phyloP scores from a whole-genome alignment of 2,797 vertebrate genomes.

The Nyctalus aviator region DNA sequence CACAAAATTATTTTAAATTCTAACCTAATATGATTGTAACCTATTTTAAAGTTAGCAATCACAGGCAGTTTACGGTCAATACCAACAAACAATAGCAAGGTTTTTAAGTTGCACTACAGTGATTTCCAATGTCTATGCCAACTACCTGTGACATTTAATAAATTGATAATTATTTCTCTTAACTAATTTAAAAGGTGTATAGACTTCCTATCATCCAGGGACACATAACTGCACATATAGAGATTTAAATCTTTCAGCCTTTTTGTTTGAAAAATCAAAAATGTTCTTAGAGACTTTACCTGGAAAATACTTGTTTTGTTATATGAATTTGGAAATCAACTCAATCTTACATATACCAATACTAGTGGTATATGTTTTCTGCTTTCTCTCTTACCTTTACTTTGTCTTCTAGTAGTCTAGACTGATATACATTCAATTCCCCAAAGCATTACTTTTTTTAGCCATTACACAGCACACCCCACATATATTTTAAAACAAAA shows the following conservation, averaged over 20 bases:
- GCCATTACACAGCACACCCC: constrained; percentile 56
- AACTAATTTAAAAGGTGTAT: background rate
- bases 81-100: background rate
- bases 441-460: constrained; percentile 42
- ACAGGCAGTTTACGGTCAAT: background rate
- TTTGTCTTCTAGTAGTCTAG: constrained; percentile 19
- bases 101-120: background rate
- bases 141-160: constrained; percentile 12
- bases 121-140: background rate
- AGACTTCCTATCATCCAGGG: background rate
- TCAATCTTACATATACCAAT: background rate
- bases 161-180: background rate
- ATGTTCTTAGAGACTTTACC: constrained; percentile 5
- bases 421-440: background rate
- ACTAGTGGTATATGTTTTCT: background rate
- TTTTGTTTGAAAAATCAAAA: constrained; percentile 39
- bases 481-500: constrained; percentile 49
- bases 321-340: constrained; percentile 51
- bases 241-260: background rate
- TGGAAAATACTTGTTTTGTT: constrained; percentile 30
- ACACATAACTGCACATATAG: background rate
- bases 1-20: constrained; percentile 1
- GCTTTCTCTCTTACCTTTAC: background rate
- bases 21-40: constrained; percentile 29
- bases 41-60: constrained; percentile 27